A percentile compares a stretch with the other conserved stretches of the same genome.
Evolutionary conservation across 2,888 invertebrate genomes (phyloP).

Genomic region (Pyrochroa serraticornis): DNA sequence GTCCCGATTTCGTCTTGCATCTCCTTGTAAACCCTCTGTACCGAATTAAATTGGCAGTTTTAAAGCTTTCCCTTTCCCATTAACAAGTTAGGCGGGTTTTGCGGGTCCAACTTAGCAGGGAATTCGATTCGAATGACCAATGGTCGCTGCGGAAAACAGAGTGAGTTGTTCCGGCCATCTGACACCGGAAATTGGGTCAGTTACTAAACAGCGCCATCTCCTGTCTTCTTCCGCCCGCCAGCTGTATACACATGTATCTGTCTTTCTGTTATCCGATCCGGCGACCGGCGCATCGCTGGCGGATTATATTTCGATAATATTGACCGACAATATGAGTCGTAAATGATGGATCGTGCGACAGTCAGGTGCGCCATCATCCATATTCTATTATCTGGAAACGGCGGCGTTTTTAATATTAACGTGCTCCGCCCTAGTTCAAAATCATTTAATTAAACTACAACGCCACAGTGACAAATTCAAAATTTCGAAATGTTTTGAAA

Average conservation of each 20-base stretch:
- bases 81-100: slow-evolving; percentile 25
- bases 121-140: slow-evolving; percentile 45
- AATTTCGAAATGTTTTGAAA: no score
- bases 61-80: slow-evolving; percentile 22
- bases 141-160: slow-evolving; percentile 47
- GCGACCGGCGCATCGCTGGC: slow-evolving; percentile 24
- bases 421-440: not conserved
- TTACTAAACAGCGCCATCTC: slow-evolving; percentile 53
- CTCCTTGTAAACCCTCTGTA: slow-evolving; percentile 12
- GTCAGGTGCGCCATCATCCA: not conserved
- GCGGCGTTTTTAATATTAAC: not conserved
- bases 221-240: slow-evolving; percentile 47
- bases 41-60: slow-evolving; percentile 22
- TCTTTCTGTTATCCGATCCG: slow-evolving; percentile 24
- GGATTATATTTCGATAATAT: slow-evolving; percentile 28
- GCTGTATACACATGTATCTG: slow-evolving; percentile 36
- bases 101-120: slow-evolving; percentile 20
- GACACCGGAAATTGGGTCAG: slow-evolving; percentile 55
- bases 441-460: not conserved
- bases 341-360: slow-evolving; percentile 31
- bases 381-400: not conserved
- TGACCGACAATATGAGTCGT: slow-evolving; percentile 31
- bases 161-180: slow-evolving; percentile 50
- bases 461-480: not conserved
- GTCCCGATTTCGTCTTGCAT: not conserved